These are phyloP conservation scores for Mycetomoellerius zeteki DNA, from an alignment of 1,140 invertebrate species.

Conservation along the genomic window DNA sequence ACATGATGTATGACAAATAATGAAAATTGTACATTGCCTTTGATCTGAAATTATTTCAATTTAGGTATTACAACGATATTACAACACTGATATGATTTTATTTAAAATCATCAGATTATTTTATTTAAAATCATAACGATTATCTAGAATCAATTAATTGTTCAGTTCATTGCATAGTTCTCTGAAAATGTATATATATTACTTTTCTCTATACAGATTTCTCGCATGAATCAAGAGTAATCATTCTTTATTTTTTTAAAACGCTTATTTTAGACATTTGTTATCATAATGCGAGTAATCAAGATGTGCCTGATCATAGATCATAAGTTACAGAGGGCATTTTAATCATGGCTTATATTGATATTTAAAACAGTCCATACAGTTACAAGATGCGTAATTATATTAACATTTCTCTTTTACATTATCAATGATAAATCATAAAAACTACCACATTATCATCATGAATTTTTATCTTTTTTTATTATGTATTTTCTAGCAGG, in stretches of 20 bases:
- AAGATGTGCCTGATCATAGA: slow-evolving; percentile 75
- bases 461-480: background rate
- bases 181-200: slow-evolving; percentile 50
- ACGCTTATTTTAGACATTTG: slow-evolving; percentile 44
- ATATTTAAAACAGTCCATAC: slow-evolving; percentile 61
- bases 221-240: slow-evolving; percentile 52
- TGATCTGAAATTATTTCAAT: slow-evolving; percentile 45
- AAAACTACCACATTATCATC: slow-evolving; percentile 12
- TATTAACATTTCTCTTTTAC: slow-evolving; percentile 49
- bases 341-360: slow-evolving; percentile 63
- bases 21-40: slow-evolving; percentile 34
- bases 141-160: slow-evolving; percentile 1
- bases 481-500: slow-evolving; percentile 15
- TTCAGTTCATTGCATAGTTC: slow-evolving; percentile 35
- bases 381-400: slow-evolving; percentile 55
- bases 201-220: slow-evolving; percentile 68
- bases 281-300: slow-evolving; percentile 65
- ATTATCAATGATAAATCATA: slow-evolving; percentile 27
- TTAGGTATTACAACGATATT: slow-evolving; percentile 36
- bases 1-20: background rate
- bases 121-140: no score
- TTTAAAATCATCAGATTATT: no score
- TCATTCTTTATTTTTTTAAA: slow-evolving; percentile 45
- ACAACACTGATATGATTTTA: background rate
- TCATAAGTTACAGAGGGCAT: slow-evolving; percentile 74